A percentile compares a stretch with the other conserved stretches of the same genome.
Conservation (phyloP, 2,113 vertebrate genomes). For the Gadus chalcogrammus region DNA sequence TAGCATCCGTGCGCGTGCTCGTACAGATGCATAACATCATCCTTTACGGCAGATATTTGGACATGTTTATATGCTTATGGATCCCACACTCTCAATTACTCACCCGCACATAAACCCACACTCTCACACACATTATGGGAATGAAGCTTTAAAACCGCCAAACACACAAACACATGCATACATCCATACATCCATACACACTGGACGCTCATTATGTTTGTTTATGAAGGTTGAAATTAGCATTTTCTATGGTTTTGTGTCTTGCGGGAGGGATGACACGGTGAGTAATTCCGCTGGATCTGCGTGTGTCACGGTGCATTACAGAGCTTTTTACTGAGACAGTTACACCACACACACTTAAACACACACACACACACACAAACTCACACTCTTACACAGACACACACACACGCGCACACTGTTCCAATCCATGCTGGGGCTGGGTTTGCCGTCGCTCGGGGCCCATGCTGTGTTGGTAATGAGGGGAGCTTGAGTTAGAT, state of each 20-base stretch:
- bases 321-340: slow-evolving; percentile 44
- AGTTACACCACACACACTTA: slow-evolving; percentile 29
- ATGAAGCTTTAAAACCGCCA: background rate
- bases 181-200: slow-evolving; percentile 17
- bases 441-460: slow-evolving; percentile 43
- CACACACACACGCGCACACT: slow-evolving; percentile 16
- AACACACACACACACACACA: slow-evolving; percentile 3
- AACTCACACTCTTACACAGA: slow-evolving; percentile 2
- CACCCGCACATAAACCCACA: background rate
- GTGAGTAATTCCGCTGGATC: slow-evolving; percentile 53
- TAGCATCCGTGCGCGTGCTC: background rate
- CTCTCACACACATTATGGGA: background rate
- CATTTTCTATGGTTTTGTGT: slow-evolving; percentile 52
- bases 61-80: background rate
- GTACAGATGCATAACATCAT: slow-evolving; percentile 2
- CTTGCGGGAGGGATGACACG: slow-evolving; percentile 36
- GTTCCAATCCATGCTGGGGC: slow-evolving; percentile 40
- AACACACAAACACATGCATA: background rate
- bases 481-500: slow-evolving; percentile 61
- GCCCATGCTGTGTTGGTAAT: slow-evolving; percentile 65
- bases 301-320: slow-evolving; percentile 40
- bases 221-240: slow-evolving; percentile 63
- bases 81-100: background rate
- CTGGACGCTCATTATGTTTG: slow-evolving; percentile 41
- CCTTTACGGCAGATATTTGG: background rate